Percentiles rank a stretch among this genome's conserved stretches.
phyloP scores from a whole-genome alignment of 2,888 invertebrate genomes.

The Chelonus formosanus region DNA sequence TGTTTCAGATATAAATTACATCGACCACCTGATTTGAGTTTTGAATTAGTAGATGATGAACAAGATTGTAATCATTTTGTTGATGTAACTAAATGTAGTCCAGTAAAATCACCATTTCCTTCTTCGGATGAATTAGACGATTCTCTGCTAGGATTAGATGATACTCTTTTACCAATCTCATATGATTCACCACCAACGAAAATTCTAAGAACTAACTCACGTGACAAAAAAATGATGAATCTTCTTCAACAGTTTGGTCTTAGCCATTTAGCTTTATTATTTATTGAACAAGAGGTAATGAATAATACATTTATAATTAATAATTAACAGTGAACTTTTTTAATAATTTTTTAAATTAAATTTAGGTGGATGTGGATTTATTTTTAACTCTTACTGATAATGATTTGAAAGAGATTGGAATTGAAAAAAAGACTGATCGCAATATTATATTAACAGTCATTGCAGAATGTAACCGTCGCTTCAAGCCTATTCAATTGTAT shows the following conservation, averaged over 20 bases:
- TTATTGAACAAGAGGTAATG: conserved; percentile 58
- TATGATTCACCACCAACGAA: conserved; percentile 53
- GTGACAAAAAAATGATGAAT: conserved; percentile 49
- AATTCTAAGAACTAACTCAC: conserved; percentile 50
- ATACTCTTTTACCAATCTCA: conserved; percentile 54
- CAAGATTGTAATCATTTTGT: conserved; percentile 39
- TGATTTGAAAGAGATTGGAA: conserved; percentile 59
- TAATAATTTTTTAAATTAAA: neutral
- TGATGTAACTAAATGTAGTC: conserved; percentile 52
- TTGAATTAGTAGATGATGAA: conserved; percentile 39
- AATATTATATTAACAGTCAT: conserved; percentile 47
- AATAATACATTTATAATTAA: too few species aligned
- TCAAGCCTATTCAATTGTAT: too few species aligned
- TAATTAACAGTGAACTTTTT: conserved; percentile 17
- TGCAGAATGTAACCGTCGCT: conserved; percentile 43
- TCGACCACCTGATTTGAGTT: conserved; percentile 47
- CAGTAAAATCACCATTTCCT: conserved; percentile 51
- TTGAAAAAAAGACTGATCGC: conserved; percentile 51
- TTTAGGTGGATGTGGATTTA: conserved; percentile 57
- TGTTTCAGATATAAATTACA: conserved; percentile 43
- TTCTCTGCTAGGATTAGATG: conserved; percentile 49
- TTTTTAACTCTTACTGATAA: conserved; percentile 54
- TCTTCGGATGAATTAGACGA: conserved; percentile 51
- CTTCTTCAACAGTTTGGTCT: conserved; percentile 52
- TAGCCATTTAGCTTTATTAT: conserved; percentile 49